Percentiles rank a stretch among this genome's conserved stretches.
phyloP scores from a whole-genome alignment of 1,140 invertebrate genomes.

The Drosophila teissieri region DNA sequence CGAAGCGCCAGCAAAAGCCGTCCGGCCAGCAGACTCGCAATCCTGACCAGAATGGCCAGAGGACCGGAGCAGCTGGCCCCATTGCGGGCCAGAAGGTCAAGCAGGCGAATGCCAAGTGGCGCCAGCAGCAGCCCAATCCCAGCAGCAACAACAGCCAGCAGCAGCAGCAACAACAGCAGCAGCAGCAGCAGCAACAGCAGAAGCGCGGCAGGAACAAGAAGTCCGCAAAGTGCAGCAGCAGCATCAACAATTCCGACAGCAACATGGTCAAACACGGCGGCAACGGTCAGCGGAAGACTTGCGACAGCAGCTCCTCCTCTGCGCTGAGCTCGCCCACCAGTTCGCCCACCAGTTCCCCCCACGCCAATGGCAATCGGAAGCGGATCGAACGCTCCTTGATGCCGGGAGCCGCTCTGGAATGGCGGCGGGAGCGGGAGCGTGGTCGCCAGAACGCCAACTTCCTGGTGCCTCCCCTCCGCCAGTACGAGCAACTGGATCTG shows the following conservation, averaged over 20 bases:
- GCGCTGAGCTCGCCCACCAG: conserved; percentile 57
- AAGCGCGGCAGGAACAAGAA: conserved; percentile 44
- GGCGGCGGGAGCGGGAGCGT: conserved; percentile 20
- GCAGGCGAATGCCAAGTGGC: conserved; percentile 20
- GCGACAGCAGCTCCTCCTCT: conserved; percentile 46
- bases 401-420: conserved; percentile 25
- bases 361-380: conserved; percentile 26
- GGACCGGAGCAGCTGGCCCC: not conserved
- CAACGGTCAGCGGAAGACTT: conserved; percentile 21
- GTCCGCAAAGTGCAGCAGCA: conserved; percentile 1
- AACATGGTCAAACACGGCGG: conserved; percentile 8
- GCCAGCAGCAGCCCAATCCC: conserved; percentile 16
- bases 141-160: conserved; percentile 10
- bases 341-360: conserved; percentile 47
- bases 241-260: conserved; percentile 18
- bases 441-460: conserved; percentile 36
- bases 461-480: conserved; percentile 70
- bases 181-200: conserved; percentile 29
- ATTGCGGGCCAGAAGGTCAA: conserved; percentile 7
- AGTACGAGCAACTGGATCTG: conserved; percentile 82
- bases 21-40: conserved; percentile 9
- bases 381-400: conserved; percentile 24
- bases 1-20: conserved; percentile 60
- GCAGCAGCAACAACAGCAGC: conserved; percentile 26
- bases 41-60: conserved; percentile 8